phyloP scores from a whole-genome alignment of 2,113 vertebrate genomes.

The Rhabdomys dilectus region DNA sequence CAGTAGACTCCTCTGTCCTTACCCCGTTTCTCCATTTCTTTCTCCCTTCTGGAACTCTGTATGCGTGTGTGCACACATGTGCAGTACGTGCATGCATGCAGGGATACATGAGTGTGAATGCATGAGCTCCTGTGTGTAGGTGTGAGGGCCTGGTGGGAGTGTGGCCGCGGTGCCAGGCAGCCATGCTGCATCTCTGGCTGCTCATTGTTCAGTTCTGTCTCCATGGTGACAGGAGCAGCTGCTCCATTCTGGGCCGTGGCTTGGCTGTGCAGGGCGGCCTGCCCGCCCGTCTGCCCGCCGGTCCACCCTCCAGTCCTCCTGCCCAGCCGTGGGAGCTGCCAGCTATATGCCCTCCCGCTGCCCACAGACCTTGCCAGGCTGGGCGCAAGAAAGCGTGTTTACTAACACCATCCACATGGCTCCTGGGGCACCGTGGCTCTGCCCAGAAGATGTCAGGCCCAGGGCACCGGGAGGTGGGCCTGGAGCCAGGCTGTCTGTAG shows the following conservation, averaged over 20 bases:
- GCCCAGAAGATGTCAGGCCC: slow-evolving; percentile 93
- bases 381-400: slow-evolving; percentile 93
- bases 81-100: background rate
- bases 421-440: slow-evolving; percentile 83
- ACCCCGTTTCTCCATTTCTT: background rate
- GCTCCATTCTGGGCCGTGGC: slow-evolving; percentile 92
- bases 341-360: slow-evolving; percentile 90
- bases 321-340: slow-evolving; percentile 89
- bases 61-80: background rate
- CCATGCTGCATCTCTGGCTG: slow-evolving; percentile 86
- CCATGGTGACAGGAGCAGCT: slow-evolving; percentile 96
- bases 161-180: slow-evolving; percentile 71
- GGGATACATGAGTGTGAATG: background rate
- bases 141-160: slow-evolving; percentile 7
- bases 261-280: slow-evolving; percentile 85
- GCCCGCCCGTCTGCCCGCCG: slow-evolving; percentile 87
- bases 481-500: slow-evolving; percentile 88
- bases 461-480: slow-evolving; percentile 86
- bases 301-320: slow-evolving; percentile 86
- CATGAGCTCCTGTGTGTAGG: background rate
- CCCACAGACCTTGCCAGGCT: slow-evolving; percentile 83
- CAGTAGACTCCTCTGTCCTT: background rate
- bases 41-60: background rate
- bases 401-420: slow-evolving; percentile 95
- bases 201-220: slow-evolving; percentile 92